Percentiles rank a stretch among this genome's conserved stretches.
Evolutionary conservation across 92 coral and sea anemone species (phyloP).

Genomic region (Umimayanthus chanpuru): DNA sequence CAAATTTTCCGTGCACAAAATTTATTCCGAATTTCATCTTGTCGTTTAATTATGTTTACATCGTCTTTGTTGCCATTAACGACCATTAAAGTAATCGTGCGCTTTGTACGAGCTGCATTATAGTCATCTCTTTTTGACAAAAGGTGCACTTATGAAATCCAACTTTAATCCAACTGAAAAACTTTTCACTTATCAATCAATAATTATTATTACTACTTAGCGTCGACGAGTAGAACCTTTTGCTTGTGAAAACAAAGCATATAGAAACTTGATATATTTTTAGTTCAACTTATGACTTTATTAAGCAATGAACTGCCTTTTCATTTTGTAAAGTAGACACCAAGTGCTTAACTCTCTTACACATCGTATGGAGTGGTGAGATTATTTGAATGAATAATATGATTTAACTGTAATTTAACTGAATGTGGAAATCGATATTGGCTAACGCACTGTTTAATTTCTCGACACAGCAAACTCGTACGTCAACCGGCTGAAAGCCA

Average conservation of each 20-base stretch:
- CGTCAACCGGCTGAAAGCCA: too few species aligned
- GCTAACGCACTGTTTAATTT: too few species aligned
- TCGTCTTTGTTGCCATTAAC: not conserved
- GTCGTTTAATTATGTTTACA: not conserved
- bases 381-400: too few species aligned
- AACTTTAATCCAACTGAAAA: not conserved
- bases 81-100: not conserved
- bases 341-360: too few species aligned
- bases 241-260: not conserved
- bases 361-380: too few species aligned
- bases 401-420: too few species aligned
- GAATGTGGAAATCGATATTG: too few species aligned
- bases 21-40: not conserved
- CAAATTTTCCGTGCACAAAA: not conserved
- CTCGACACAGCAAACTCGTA: too few species aligned
- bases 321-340: too few species aligned
- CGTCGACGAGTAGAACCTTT: not conserved
- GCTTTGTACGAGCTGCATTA: not conserved
- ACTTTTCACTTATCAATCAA: not conserved
- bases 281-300: not conserved
- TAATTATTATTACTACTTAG: not conserved
- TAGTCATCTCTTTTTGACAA: not conserved
- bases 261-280: not conserved
- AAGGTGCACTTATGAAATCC: not conserved
- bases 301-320: too few species aligned